These are phyloP conservation scores for Diceros bicornis DNA, from an alignment of 2,797 vertebrate species.

Conservation along the genomic window DNA sequence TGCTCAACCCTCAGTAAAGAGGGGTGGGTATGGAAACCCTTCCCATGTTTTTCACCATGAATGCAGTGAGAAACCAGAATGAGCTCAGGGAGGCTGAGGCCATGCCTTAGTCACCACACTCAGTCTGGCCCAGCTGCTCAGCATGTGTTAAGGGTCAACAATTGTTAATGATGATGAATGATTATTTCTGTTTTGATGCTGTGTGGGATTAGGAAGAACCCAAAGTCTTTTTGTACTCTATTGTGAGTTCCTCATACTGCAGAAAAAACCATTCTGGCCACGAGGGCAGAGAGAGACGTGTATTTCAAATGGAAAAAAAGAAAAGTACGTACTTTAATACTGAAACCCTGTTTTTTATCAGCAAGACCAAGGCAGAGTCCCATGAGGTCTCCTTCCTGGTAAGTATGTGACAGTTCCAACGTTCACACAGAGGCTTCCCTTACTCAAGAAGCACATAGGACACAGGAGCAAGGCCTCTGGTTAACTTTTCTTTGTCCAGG, in stretches of 20 bases:
- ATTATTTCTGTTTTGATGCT: background rate
- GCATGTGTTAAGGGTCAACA: background rate
- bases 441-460: background rate
- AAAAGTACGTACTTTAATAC: background rate
- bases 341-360: background rate
- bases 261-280: conserved; percentile 12
- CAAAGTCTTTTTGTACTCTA: background rate
- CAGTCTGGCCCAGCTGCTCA: background rate
- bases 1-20: background rate
- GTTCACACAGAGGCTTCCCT: background rate
- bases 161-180: background rate
- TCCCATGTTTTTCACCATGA: background rate
- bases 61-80: background rate
- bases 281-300: background rate
- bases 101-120: background rate
- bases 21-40: background rate
- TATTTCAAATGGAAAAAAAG: background rate
- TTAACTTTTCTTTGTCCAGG: background rate
- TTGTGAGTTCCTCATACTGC: background rate
- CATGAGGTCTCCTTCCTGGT: background rate
- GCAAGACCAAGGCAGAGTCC: background rate
- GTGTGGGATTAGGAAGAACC: background rate
- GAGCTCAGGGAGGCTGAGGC: background rate
- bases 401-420: background rate
- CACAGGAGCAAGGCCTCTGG: background rate